Conservation (phyloP, 53 echinoderm and acorn worm genomes). For the Crossaster papposus region DNA sequence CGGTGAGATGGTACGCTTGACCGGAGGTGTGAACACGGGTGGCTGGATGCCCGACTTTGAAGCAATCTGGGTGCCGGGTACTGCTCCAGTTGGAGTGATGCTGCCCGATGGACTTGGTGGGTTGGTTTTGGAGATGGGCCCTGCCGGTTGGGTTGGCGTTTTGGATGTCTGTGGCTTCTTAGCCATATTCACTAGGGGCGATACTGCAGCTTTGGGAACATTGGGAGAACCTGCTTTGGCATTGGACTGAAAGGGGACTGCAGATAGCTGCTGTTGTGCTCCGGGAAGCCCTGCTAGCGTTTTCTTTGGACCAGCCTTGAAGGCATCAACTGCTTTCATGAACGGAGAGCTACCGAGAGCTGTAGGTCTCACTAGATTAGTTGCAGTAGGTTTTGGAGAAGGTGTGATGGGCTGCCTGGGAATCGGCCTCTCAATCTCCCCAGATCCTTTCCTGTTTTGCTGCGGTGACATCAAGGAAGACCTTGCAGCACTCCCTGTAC, state of each 20-base stretch:
- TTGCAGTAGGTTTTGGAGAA: slow-evolving; percentile 43
- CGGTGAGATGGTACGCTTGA: slow-evolving; percentile 77
- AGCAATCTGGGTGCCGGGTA: slow-evolving; percentile 38
- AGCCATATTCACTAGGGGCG: slow-evolving; percentile 15
- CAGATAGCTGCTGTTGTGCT: slow-evolving; percentile 17
- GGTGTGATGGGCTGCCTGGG: slow-evolving; percentile 21
- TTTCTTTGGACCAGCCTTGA: slow-evolving; percentile 29
- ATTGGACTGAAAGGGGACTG: slow-evolving; percentile 41
- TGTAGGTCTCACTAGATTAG: slow-evolving; percentile 51
- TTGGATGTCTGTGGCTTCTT: slow-evolving; percentile 25
- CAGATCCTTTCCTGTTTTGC: slow-evolving; percentile 66
- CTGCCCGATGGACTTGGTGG: slow-evolving; percentile 59
- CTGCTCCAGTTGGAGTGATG: slow-evolving; percentile 39
- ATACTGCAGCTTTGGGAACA: slow-evolving; percentile 47
- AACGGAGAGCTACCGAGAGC: slow-evolving; percentile 49
- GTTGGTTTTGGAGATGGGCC: slow-evolving; percentile 51
- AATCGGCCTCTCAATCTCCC: slow-evolving; percentile 19
- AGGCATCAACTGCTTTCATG: slow-evolving; percentile 48
- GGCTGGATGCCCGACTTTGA: background rate
- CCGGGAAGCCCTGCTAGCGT: slow-evolving; percentile 29
- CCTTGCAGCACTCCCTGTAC: slow-evolving; percentile 40
- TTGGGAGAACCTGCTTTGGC: slow-evolving; percentile 54
- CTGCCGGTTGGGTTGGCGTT: slow-evolving; percentile 60
- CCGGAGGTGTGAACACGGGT: slow-evolving; percentile 50
- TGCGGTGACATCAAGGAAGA: slow-evolving; percentile 73